Evolutionary conservation across 2,888 invertebrate genomes (phyloP).

Genomic region (Ectropis crepuscularia): DNA sequence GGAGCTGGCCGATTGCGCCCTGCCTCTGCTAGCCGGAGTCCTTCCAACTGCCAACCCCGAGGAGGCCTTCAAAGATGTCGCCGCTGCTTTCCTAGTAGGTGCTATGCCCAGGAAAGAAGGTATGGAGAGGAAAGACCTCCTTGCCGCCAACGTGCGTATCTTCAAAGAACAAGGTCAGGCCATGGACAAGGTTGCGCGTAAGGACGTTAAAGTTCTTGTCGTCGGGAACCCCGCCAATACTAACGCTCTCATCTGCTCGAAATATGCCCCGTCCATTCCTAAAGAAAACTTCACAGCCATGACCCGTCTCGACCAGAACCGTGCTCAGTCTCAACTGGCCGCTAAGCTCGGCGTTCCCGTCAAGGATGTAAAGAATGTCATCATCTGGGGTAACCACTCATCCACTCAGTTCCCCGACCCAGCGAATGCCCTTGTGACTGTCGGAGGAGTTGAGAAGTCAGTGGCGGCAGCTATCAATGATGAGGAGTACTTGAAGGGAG

Average conservation of each 20-base stretch:
- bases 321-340: slow-evolving; percentile 95
- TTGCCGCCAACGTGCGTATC: slow-evolving; percentile 98
- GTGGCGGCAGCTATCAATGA: slow-evolving; percentile 91
- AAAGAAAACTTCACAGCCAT: slow-evolving; percentile 98
- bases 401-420: slow-evolving; percentile 99
- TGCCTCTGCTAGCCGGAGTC: slow-evolving; percentile 93
- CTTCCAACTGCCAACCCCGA: slow-evolving; percentile 94
- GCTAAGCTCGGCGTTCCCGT: slow-evolving; percentile 88
- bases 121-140: slow-evolving; percentile 99
- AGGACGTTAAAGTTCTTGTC: slow-evolving; percentile 96
- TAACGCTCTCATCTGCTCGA: slow-evolving; percentile 97
- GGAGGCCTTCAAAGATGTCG: slow-evolving; percentile 97
- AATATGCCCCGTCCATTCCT: slow-evolving; percentile 98
- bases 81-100: slow-evolving; percentile 98
- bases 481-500: slow-evolving; percentile 90
- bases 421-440: slow-evolving; percentile 87
- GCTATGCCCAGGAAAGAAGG: slow-evolving; percentile 98
- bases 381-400: slow-evolving; percentile 99
- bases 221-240: slow-evolving; percentile 99
- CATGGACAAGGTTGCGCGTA: slow-evolving; percentile 94
- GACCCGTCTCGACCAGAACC: slow-evolving; percentile 99
- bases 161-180: slow-evolving; percentile 99
- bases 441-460: slow-evolving; percentile 82
- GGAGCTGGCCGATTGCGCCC: slow-evolving; percentile 98
- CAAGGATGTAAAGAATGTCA: slow-evolving; percentile 92